Percentiles rank a stretch among this genome's conserved stretches.
These are phyloP conservation scores for Glyphotaelius pellucidus DNA, from an alignment of 2,888 invertebrate genomes.

Conservation along the genomic window DNA sequence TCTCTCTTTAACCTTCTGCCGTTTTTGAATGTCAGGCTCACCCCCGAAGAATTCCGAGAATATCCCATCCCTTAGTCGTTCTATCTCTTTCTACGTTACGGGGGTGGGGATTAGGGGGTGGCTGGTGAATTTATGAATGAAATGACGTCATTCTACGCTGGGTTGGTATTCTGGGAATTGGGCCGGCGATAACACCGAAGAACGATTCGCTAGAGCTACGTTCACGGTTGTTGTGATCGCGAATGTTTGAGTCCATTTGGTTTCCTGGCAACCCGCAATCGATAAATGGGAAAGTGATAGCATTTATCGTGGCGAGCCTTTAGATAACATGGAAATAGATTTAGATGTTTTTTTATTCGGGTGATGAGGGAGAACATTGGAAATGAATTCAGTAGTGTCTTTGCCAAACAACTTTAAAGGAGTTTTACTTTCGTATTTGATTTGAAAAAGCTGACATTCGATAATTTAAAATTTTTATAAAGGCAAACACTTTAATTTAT, in stretches of 20 bases:
- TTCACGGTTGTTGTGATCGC: not conserved
- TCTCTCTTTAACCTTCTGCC: slow-evolving; percentile 52
- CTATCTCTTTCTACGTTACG: slow-evolving; percentile 34
- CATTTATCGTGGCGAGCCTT: not conserved
- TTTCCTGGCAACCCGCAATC: not conserved
- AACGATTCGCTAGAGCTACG: not conserved
- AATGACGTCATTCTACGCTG: slow-evolving; percentile 64
- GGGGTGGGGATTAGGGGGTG: slow-evolving; percentile 32
- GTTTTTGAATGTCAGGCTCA: slow-evolving; percentile 51
- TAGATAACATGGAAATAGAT: not conserved
- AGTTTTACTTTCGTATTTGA: not conserved
- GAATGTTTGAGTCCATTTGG: not conserved
- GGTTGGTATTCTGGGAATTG: slow-evolving; percentile 42
- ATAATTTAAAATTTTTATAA: too few species aligned
- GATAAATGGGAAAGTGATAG: not conserved
- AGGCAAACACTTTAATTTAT: not conserved
- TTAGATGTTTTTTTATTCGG: not conserved
- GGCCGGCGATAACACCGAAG: slow-evolving; percentile 26
- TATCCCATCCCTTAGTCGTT: slow-evolving; percentile 23
- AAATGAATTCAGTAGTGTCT: not conserved
- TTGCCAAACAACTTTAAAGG: not conserved
- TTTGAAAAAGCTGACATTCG: not conserved
- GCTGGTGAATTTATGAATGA: slow-evolving; percentile 65
- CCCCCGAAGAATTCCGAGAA: slow-evolving; percentile 30
- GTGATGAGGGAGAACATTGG: not conserved